phyloP scores from a whole-genome alignment of 2,113 vertebrate genomes.

The Rafetus swinhoei region DNA sequence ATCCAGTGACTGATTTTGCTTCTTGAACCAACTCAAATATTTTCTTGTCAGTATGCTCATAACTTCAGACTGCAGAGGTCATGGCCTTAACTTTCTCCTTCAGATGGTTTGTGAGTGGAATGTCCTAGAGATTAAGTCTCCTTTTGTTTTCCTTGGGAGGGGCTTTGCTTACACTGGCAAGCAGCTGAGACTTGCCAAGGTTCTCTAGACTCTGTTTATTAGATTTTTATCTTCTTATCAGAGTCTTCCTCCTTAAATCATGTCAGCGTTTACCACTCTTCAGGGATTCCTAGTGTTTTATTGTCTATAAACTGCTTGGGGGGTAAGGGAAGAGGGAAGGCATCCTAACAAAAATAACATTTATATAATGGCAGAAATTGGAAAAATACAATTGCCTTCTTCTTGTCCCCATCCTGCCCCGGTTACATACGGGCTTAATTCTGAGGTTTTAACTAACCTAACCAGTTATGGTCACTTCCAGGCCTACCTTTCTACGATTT shows the following conservation, averaged over 20 bases:
- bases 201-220: slow-evolving; percentile 88
- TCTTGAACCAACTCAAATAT: slow-evolving; percentile 87
- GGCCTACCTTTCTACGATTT: neutral
- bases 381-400: slow-evolving; percentile 28
- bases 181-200: slow-evolving; percentile 80
- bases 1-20: slow-evolving; percentile 78
- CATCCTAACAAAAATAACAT: slow-evolving; percentile 75
- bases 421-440: slow-evolving; percentile 8
- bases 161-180: slow-evolving; percentile 86
- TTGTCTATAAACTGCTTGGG: slow-evolving; percentile 82
- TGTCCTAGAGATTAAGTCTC: slow-evolving; percentile 81
- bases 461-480: neutral
- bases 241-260: slow-evolving; percentile 86
- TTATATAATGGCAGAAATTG: slow-evolving; percentile 71
- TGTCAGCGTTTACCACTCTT: slow-evolving; percentile 86
- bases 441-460: slow-evolving; percentile 54
- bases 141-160: slow-evolving; percentile 86
- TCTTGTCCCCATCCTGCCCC: slow-evolving; percentile 22
- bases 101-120: slow-evolving; percentile 82
- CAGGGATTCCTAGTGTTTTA: slow-evolving; percentile 85
- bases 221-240: slow-evolving; percentile 90
- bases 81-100: slow-evolving; percentile 82
- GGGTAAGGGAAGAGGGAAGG: slow-evolving; percentile 67
- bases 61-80: slow-evolving; percentile 83
- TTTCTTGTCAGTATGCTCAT: slow-evolving; percentile 85